These are phyloP conservation scores for Microplitis deprimator DNA, from an alignment of 2,888 invertebrate genomes.

Conservation along the genomic window DNA sequence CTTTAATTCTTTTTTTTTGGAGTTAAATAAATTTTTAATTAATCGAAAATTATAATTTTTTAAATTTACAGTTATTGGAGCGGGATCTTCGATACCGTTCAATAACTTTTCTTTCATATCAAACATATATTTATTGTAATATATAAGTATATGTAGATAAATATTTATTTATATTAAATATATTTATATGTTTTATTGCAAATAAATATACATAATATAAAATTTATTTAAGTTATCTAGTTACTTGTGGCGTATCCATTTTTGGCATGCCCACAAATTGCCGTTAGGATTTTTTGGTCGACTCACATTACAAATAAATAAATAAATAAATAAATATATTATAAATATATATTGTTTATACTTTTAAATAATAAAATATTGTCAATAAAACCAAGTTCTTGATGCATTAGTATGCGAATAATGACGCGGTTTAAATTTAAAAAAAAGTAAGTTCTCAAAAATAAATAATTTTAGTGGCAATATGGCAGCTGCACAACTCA, in stretches of 20 bases:
- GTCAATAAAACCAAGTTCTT: background rate
- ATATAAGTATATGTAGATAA: background rate
- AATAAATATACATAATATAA: background rate
- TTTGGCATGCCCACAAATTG: constrained; percentile 38
- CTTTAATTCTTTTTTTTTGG: background rate
- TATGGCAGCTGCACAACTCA: constrained; percentile 39
- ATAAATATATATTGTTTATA: constrained; percentile 12
- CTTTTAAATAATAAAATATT: background rate
- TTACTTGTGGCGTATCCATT: constrained; percentile 38
- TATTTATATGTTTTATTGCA: background rate
- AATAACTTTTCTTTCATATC: background rate
- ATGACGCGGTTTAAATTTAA: background rate
- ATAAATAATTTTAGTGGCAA: constrained; percentile 24
- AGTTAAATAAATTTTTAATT: background rate
- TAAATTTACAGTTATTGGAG: background rate
- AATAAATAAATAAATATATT: background rate
- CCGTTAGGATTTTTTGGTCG: constrained; percentile 33
- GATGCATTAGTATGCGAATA: background rate
- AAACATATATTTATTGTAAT: background rate
- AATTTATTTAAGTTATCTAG: constrained; percentile 29
- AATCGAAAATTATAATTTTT: background rate
- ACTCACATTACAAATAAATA: constrained; percentile 36
- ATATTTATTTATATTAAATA: background rate
- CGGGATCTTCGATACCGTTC: background rate
- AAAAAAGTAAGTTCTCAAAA: constrained; percentile 2